A percentile compares a stretch with the other conserved stretches of the same genome.
Conservation (phyloP, 2,113 vertebrate genomes). For the Rostratula benghalensis region DNA sequence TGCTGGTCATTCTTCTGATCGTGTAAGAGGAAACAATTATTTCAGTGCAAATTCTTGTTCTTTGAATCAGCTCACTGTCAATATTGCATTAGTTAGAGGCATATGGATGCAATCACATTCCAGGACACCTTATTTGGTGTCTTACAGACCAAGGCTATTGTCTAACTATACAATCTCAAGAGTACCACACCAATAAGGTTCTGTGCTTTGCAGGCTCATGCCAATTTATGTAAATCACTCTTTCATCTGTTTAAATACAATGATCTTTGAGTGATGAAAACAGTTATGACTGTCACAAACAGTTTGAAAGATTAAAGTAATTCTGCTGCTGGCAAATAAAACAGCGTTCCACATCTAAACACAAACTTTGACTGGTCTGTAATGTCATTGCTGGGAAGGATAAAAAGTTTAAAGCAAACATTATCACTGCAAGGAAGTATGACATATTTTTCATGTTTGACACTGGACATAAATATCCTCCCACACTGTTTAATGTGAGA, state of each 20-base stretch:
- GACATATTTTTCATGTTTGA: constrained; percentile 48
- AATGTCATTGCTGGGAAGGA: constrained; percentile 51
- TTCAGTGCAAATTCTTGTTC: constrained; percentile 20
- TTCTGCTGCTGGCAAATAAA: constrained; percentile 54
- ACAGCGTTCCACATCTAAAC: constrained; percentile 9
- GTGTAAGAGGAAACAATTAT: neutral
- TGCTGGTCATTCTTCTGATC: neutral
- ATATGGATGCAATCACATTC: constrained; percentile 71
- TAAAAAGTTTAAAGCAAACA: constrained; percentile 56
- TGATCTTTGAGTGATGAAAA: constrained; percentile 59
- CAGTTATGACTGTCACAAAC: constrained; percentile 68
- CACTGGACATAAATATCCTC: constrained; percentile 65
- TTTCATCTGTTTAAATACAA: constrained; percentile 67
- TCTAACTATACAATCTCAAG: constrained; percentile 32
- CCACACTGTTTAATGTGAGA: constrained; percentile 53
- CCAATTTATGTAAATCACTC: constrained; percentile 58
- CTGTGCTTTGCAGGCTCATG: neutral
- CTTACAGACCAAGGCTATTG: constrained; percentile 51
- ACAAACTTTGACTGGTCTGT: constrained; percentile 40
- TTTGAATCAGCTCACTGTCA: constrained; percentile 13
- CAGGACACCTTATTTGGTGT: constrained; percentile 61
- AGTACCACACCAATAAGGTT: constrained; percentile 50
- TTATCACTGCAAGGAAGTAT: constrained; percentile 37
- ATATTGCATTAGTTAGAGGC: constrained; percentile 26
- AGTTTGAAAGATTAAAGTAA: constrained; percentile 72